Evolutionary conservation across 1,140 invertebrate genomes (phyloP), one percentile per base, ranked within the genome.

Genomic region (Lanistes nyassanus): DNA sequence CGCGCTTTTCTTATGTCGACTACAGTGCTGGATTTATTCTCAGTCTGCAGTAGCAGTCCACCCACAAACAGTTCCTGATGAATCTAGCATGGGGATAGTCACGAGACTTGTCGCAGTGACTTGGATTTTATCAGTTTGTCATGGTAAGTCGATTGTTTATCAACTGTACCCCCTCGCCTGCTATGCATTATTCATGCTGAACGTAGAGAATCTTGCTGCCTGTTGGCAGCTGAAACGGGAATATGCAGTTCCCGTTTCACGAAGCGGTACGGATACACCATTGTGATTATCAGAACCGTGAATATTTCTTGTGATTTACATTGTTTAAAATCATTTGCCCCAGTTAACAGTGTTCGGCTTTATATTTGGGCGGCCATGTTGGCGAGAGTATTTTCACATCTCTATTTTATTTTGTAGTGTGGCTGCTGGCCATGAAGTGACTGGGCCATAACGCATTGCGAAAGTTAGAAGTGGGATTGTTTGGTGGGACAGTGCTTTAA

Each of bases 101-200:
- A 60, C 55, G 36, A 72, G 55, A 58, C 37, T 72, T 55, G 29
- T 72, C 34, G 55, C 51, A 56, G 69, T 72, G 34, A 60, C 55
- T 60, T 56, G 69, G 53, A 60, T 72, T 60, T 26, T 72, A 36
- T 60, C 56, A 72, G 51, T 60, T 72, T 72, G 69, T 72, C 31
- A 37, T 72, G 69, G 69, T 72, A 55, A 72, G 69, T 60, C 60
- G 47, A 58, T 58, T 72, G 69, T 72, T 72, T 60, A 60, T 72
- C 42, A 16, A 39, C 68, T 39, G 53, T 37, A 42, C 69, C 69
- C 56, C 69, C 26, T 39, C 11, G 21, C 53, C 60, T 9, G 55
- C 56, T 60, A 60, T 72, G 55, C 69, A 72, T 72, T 72, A 72
- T 72, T 72, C 69, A 72, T 72, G 68, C 31, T 13, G 36, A 72